Percentiles rank a stretch among this genome's conserved stretches.
Conservation (phyloP, 2,888 invertebrate genomes). For the Drosophila anceps region DNA sequence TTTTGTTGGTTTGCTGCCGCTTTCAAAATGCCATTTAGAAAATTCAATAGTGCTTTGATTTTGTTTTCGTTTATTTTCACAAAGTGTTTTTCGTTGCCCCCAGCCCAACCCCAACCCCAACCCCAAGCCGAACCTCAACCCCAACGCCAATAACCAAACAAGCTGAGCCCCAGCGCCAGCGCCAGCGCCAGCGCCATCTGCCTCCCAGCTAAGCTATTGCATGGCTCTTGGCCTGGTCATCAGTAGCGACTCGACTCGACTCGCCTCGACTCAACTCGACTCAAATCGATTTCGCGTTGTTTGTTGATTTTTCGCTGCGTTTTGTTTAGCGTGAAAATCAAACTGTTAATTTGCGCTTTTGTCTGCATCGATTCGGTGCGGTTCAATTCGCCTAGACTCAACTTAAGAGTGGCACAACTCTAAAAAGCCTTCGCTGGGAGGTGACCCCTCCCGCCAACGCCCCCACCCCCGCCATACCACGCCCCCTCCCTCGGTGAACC, state of each 20-base stretch:
- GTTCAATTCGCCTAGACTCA: slow-evolving; percentile 32
- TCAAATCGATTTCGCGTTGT: slow-evolving; percentile 74
- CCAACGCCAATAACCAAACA: not conserved
- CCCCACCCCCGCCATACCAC: not conserved
- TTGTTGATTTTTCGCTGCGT: slow-evolving; percentile 78
- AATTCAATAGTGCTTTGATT: slow-evolving; percentile 81
- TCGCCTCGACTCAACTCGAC: slow-evolving; percentile 31
- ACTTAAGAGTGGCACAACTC: slow-evolving; percentile 10
- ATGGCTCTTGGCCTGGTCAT: slow-evolving; percentile 41
- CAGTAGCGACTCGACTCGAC: slow-evolving; percentile 12
- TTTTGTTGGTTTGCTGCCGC: slow-evolving; percentile 55
- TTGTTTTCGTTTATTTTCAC: slow-evolving; percentile 78
- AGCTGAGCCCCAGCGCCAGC: not conserved
- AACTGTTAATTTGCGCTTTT: slow-evolving; percentile 81
- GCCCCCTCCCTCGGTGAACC: slow-evolving; percentile 32
- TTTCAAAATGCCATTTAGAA: slow-evolving; percentile 79
- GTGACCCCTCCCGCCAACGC: not conserved
- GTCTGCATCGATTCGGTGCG: slow-evolving; percentile 60
- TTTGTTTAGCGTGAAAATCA: slow-evolving; percentile 80
- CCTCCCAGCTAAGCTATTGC: slow-evolving; percentile 8
- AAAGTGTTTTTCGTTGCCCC: slow-evolving; percentile 68
- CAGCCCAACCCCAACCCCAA: not conserved
- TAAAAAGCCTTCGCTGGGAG: slow-evolving; percentile 21
- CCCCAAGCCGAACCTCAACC: not conserved
- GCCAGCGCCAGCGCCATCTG: not conserved